Conservation (phyloP, 2,113 vertebrate genomes). For the Porphyrio hochstetteri region DNA sequence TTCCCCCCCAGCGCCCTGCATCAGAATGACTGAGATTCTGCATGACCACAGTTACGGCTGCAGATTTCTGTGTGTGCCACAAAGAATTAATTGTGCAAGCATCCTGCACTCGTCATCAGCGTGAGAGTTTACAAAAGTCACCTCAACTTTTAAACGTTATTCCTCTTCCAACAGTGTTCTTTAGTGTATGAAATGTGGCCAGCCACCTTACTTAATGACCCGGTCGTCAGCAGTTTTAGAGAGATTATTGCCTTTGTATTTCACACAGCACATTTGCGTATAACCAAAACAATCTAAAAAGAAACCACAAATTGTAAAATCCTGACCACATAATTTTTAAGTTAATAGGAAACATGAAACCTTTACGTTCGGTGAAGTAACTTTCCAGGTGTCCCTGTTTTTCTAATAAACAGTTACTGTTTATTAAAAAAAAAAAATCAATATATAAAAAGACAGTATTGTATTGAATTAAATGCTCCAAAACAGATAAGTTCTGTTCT, state of each 20-base stretch:
- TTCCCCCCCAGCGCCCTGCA: neutral
- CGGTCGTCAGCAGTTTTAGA: slow-evolving; percentile 65
- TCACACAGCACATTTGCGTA: slow-evolving; percentile 38
- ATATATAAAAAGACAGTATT: slow-evolving; percentile 37
- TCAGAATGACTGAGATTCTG: slow-evolving; percentile 38
- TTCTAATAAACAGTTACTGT: slow-evolving; percentile 60
- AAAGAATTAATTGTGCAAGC: slow-evolving; percentile 68
- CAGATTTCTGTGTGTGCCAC: slow-evolving; percentile 17
- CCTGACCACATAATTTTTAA: slow-evolving; percentile 50
- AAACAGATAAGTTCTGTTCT: slow-evolving; percentile 50
- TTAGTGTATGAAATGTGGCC: slow-evolving; percentile 50
- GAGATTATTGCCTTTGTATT: slow-evolving; percentile 68
- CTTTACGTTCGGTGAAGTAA: slow-evolving; percentile 28
- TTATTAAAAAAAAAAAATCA: slow-evolving; percentile 30
- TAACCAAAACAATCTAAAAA: slow-evolving; percentile 66
- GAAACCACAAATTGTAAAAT: slow-evolving; percentile 66
- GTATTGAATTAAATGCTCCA: slow-evolving; percentile 17
- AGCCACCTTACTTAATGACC: slow-evolving; percentile 55
- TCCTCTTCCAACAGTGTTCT: slow-evolving; percentile 61
- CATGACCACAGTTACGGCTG: neutral
- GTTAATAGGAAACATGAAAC: slow-evolving; percentile 66
- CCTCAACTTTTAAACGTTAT: slow-evolving; percentile 65
- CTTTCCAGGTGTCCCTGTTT: slow-evolving; percentile 68
- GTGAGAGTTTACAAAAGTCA: slow-evolving; percentile 50
- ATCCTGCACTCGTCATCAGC: slow-evolving; percentile 47